Conservation (phyloP, 2,113 vertebrate genomes). For the Rana temporaria region DNA sequence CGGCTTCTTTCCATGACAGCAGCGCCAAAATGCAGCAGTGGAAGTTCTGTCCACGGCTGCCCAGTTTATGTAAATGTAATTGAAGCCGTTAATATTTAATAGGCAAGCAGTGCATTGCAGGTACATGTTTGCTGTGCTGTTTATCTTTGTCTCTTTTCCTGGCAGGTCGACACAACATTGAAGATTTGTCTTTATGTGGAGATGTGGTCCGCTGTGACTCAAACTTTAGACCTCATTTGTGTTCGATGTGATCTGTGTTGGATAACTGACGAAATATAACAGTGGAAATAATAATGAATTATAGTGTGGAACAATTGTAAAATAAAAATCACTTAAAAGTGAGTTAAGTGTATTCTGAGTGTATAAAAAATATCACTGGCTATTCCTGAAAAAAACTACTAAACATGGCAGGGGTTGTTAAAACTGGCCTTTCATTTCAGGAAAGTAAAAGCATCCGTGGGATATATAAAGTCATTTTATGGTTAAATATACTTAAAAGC, state of each 20-base stretch:
- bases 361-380: background rate
- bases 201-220: constrained; percentile 81
- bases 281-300: constrained; percentile 64
- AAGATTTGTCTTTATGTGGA: constrained; percentile 90
- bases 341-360: background rate
- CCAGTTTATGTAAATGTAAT: constrained; percentile 82
- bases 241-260: constrained; percentile 88
- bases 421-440: too few species aligned
- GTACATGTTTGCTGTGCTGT: constrained; percentile 75
- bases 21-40: constrained; percentile 73
- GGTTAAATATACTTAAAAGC: too few species aligned
- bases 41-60: constrained; percentile 68
- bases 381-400: background rate
- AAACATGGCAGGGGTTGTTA: too few species aligned
- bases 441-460: too few species aligned
- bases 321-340: constrained; percentile 63
- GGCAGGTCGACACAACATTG: constrained; percentile 89
- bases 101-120: constrained; percentile 76
- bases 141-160: constrained; percentile 72
- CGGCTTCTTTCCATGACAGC: constrained; percentile 73
- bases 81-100: constrained; percentile 84
- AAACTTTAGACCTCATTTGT: constrained; percentile 88
- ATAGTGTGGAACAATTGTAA: constrained; percentile 65
- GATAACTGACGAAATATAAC: constrained; percentile 67
- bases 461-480: too few species aligned